These are phyloP conservation scores for Rhea pennata DNA, from an alignment of 2,113 vertebrate genomes.

Conservation along the genomic window DNA sequence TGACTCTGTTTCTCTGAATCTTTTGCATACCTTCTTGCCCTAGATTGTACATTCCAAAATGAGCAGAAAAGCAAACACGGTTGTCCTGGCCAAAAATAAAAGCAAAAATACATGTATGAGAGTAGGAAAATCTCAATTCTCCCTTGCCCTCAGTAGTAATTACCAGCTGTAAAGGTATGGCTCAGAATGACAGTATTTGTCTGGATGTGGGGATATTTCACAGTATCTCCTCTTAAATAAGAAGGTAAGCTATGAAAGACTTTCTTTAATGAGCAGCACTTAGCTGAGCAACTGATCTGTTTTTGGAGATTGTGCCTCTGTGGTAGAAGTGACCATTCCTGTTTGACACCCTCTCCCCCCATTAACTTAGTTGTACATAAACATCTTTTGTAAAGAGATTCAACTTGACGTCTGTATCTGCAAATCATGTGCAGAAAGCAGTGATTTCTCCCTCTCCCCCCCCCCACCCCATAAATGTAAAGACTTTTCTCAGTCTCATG, in stretches of 20 bases:
- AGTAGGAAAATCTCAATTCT: neutral
- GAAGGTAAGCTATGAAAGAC: neutral
- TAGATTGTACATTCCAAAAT: neutral
- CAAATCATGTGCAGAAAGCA: neutral
- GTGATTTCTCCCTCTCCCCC: neutral
- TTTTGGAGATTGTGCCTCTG: neutral
- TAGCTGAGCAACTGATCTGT: neutral
- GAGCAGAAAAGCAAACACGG: neutral
- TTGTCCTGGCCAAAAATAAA: neutral
- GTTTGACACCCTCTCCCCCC: neutral
- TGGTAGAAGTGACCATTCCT: neutral
- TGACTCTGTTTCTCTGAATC: neutral
- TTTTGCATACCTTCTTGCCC: neutral
- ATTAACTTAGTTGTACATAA: neutral
- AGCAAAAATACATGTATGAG: neutral
- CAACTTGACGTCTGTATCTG: neutral
- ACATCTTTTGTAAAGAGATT: no score
- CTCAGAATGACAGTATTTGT: neutral
- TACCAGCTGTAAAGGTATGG: neutral
- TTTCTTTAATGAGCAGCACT: neutral
- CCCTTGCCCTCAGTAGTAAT: neutral
- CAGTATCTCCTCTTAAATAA: neutral
- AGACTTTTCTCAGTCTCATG: neutral
- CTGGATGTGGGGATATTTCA: neutral
- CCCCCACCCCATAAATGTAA: neutral